These are phyloP conservation scores for Tenthredo scrophulariae DNA, from an alignment of 2,888 invertebrate species.

Conservation along the genomic window DNA sequence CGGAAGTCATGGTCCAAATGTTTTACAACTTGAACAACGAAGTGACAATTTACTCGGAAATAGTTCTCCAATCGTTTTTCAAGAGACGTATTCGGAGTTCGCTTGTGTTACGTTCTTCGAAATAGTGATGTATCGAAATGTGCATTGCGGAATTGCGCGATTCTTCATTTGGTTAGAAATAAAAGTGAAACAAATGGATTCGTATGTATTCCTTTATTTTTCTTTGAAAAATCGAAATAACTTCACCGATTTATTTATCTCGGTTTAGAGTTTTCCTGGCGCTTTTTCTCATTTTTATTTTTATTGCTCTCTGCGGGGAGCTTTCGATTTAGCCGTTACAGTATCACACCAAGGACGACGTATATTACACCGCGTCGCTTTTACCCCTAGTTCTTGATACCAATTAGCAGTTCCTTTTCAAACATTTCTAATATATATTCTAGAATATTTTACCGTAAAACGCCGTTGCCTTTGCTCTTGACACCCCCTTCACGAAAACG, in stretches of 20 bases:
- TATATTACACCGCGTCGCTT: neutral
- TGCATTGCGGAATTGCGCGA: too few species aligned
- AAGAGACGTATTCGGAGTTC: neutral
- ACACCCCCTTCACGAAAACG: neutral
- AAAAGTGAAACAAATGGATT: neutral
- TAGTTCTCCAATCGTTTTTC: neutral
- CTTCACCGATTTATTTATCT: conserved; percentile 28
- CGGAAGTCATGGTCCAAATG: neutral
- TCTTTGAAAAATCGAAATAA: conserved; percentile 5
- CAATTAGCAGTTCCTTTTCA: conserved; percentile 12
- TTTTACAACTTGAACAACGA: neutral
- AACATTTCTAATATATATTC: conserved; percentile 10
- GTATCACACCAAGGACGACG: neutral
- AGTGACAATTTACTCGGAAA: neutral
- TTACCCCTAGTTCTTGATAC: neutral
- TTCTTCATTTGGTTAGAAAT: neutral
- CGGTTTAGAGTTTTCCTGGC: neutral
- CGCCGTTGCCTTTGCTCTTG: neutral
- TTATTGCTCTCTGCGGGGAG: neutral
- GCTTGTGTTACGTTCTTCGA: neutral
- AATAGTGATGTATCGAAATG: conserved; percentile 4
- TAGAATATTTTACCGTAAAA: neutral
- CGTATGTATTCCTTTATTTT: conserved; percentile 1
- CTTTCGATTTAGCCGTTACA: conserved; percentile 19
- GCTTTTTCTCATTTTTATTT: conserved; percentile 9